These are phyloP conservation scores for Neomorphus geoffroyi DNA, from an alignment of 2,797 vertebrate genomes.

Conservation along the genomic window DNA sequence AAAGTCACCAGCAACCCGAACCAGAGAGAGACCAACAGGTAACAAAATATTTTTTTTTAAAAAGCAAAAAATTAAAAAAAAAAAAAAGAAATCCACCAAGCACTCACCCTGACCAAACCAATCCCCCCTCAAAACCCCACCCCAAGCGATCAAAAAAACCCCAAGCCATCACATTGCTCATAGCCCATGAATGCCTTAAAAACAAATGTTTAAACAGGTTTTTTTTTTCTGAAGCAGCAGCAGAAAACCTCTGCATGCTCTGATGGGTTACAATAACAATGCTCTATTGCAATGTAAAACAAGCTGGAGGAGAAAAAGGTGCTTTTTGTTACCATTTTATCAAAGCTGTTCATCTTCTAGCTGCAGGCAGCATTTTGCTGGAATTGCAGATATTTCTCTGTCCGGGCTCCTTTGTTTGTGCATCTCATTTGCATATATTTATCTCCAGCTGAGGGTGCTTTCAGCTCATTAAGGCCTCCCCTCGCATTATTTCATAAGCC, in stretches of 20 bases:
- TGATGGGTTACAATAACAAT: constrained; percentile 81
- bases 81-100: background rate
- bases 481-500: constrained; percentile 90
- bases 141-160: background rate
- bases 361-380: constrained; percentile 87
- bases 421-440: constrained; percentile 99
- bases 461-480: constrained; percentile 91
- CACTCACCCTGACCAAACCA: background rate
- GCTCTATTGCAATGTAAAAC: constrained; percentile 83
- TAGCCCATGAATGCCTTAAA: constrained; percentile 78
- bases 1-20: background rate
- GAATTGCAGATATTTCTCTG: constrained; percentile 89
- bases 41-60: background rate
- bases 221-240: constrained; percentile 60
- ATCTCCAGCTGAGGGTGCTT: constrained; percentile 89
- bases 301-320: constrained; percentile 82
- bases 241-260: constrained; percentile 77
- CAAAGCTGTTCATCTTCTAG: constrained; percentile 93
- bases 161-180: constrained; percentile 67
- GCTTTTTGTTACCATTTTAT: constrained; percentile 94
- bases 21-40: constrained; percentile 67
- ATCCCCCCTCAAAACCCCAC: background rate
- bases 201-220: constrained; percentile 84
- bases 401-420: constrained; percentile 88
- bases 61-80: background rate